Base-by-base conservation (phyloP, 2,888 invertebrate species). In the Drosophila prolongata region DNA sequence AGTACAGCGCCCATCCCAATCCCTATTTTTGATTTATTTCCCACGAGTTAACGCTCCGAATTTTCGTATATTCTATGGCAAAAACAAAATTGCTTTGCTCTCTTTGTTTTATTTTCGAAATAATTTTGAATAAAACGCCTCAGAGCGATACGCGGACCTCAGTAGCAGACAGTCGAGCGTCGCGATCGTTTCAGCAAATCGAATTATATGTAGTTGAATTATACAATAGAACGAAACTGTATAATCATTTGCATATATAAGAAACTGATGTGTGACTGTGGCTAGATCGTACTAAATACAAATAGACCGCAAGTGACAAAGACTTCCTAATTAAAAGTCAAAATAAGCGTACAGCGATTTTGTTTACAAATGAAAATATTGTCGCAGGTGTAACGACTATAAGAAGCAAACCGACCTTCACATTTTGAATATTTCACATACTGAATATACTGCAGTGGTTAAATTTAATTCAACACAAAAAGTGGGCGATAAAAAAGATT, bases 91-190 rank as follows among this genome's bases (percentile, higher is more conserved):
- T n/a, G 49, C 14, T 43, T 30, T 50, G 37, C 44, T 62, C 62
- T 56, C 54, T 66, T 70, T 54, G 68, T 85, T 73, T 79, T 77
- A 74, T 79, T 81, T 85, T 79, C 65, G 62, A 83, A 50, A 78
- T 55, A 61, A 65, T 76, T 67, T 59, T 27, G 46, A 73, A 79
- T 77, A 85, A 84, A 87, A 76, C 69, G 72, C 38, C 53, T 67
- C 78, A 52, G 76, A 85, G 72, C 74, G 61, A 14, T 40, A 38
- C 54, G 68, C 72, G 54, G 58, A 27, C 52, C 75, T 79, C 88
- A 84, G 88, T 84, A 82, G 73, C 86, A 78, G 78, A 78, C 61
- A 68, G 71, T 59, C 80, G 67, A 85, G 83, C 83, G 86, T 57
- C 78, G 88, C 75, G 83, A 87, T 66, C 86, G 80, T 74, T 76